These are phyloP conservation scores for Palaemon carinicauda DNA, from an alignment of 1,140 invertebrate genomes.

Conservation along the genomic window DNA sequence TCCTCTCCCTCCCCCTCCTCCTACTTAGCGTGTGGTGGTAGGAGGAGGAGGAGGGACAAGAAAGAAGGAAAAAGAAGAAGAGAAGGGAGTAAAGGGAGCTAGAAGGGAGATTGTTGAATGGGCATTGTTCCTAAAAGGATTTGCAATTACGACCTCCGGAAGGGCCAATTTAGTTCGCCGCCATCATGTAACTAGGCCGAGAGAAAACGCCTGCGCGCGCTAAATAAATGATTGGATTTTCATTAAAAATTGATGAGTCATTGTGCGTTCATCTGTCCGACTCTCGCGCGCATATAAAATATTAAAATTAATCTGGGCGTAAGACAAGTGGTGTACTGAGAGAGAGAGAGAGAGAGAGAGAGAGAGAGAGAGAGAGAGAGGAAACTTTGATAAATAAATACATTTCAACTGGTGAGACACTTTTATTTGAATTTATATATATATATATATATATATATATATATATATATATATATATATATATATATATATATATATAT, in stretches of 20 bases:
- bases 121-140: slow-evolving; percentile 46
- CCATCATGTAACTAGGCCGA: neutral
- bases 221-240: slow-evolving; percentile 55
- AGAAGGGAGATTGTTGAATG: slow-evolving; percentile 22
- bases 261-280: slow-evolving; percentile 41
- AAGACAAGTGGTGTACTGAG: slow-evolving; percentile 48
- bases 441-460: too few relatives aligned
- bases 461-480: neutral
- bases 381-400: neutral
- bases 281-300: slow-evolving; percentile 49
- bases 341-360: neutral
- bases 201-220: slow-evolving; percentile 31
- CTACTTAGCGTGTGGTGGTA: neutral
- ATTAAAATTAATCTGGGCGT: slow-evolving; percentile 40
- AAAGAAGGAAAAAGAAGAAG: too few relatives aligned
- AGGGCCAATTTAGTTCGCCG: slow-evolving; percentile 24
- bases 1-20: neutral
- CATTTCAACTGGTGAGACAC: too few relatives aligned
- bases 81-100: neutral
- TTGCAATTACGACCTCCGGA: slow-evolving; percentile 33
- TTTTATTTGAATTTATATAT: neutral
- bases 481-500: neutral
- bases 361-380: neutral
- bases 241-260: slow-evolving; percentile 52
- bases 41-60: neutral